phyloP scores from a whole-genome alignment of 2,888 invertebrate genomes.

The Noctua janthe region DNA sequence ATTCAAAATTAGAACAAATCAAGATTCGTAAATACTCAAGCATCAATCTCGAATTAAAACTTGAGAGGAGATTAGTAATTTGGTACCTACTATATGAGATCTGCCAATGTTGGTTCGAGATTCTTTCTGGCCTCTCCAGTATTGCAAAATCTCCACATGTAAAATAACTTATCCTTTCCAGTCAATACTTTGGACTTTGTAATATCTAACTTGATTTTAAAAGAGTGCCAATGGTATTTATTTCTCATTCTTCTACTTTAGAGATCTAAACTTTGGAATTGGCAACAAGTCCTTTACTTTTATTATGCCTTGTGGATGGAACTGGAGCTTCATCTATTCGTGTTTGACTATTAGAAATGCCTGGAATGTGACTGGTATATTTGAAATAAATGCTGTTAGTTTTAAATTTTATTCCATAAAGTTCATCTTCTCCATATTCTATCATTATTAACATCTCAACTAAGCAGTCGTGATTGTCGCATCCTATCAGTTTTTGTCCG shows the following conservation, averaged over 20 bases:
- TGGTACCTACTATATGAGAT: no score
- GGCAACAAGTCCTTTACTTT: background rate
- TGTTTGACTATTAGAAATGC: background rate
- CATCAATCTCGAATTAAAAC: background rate
- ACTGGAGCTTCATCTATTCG: background rate
- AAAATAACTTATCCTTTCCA: background rate
- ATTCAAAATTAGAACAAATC: background rate
- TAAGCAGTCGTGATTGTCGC: slow-evolving; percentile 13
- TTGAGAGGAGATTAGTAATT: no score
- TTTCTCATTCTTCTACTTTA: background rate
- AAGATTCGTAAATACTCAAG: background rate
- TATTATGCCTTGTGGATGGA: background rate
- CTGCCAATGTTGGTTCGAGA: background rate
- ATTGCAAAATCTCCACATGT: background rate
- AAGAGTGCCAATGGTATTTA: background rate
- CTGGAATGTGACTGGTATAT: background rate
- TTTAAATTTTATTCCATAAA: background rate
- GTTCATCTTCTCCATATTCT: background rate
- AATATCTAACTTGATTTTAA: background rate
- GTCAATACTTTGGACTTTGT: background rate
- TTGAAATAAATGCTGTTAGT: background rate
- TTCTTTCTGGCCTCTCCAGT: background rate
- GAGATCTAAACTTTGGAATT: background rate
- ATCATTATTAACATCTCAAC: slow-evolving; percentile 3
- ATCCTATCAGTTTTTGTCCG: slow-evolving; percentile 42